A percentile compares a stretch with the other conserved stretches of the same genome.
Conservation (phyloP, 1,140 invertebrate species). For the Anastrepha ludens region DNA sequence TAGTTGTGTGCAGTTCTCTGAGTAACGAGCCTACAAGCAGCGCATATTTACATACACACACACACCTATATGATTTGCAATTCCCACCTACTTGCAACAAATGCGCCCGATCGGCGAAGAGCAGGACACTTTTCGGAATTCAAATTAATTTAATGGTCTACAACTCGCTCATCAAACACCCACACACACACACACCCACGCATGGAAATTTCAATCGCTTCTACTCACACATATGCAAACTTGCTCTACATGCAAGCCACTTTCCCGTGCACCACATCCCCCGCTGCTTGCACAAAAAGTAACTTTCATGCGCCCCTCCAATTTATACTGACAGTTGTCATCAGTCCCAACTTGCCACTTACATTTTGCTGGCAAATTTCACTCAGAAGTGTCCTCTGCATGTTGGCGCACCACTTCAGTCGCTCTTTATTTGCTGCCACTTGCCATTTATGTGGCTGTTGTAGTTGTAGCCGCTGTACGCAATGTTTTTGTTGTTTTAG, state of each 20-base stretch:
- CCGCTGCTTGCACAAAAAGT: too few relatives aligned
- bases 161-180: not conserved
- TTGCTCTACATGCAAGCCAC: not conserved
- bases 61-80: not conserved
- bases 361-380: slow-evolving; percentile 57
- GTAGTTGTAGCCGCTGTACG: not conserved
- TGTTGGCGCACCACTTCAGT: slow-evolving; percentile 55
- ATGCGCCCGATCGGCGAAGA: not conserved
- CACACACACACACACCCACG: not conserved
- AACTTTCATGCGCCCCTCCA: too few relatives aligned
- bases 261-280: not conserved
- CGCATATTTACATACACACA: not conserved
- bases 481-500: slow-evolving; percentile 49
- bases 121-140: slow-evolving; percentile 8
- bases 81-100: not conserved
- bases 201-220: not conserved
- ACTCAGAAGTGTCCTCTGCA: slow-evolving; percentile 56
- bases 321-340: not conserved
- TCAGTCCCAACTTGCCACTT: slow-evolving; percentile 50
- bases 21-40: not conserved
- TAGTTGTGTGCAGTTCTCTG: not conserved
- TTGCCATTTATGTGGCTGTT: not conserved
- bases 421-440: slow-evolving; percentile 45
- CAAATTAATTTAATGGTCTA: slow-evolving; percentile 32
- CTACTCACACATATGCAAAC: not conserved